Base-by-base conservation (phyloP, 2,888 invertebrate species). In the Xestoiulus laeticollis region DNA sequence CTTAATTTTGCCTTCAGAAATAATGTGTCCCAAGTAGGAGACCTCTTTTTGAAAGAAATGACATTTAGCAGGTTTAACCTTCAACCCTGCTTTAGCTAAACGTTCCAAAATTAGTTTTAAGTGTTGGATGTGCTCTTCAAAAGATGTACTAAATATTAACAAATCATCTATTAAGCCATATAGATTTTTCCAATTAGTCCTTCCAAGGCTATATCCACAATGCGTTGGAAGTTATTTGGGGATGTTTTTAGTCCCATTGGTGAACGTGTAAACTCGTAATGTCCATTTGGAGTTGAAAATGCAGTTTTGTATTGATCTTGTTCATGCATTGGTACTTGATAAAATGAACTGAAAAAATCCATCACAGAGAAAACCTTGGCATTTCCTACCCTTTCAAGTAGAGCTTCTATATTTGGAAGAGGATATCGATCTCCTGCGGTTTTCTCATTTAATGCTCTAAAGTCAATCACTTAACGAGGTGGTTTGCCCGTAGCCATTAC, bases 281-380 rank as follows among this genome's bases (percentile, higher is more conserved):
- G 89, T 0, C 89, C 89, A 68, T 85, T 85, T 19, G 88, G 85
- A 38, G 88, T 87, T 1, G 86, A 44, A 33, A 89, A 89, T 10
- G 89, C 89, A 3, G 87, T 89, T 84, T 89, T 89, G 68, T 48
- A 53, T 32, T 83, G 68, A n/a, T 89, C 87, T 26, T 59, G 26
- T 22, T 86, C 82, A 12, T 78, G 16, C n/a, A 89, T 53, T 48
- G 33, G 85, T 2, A 89, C 44, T 84, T 89, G 89, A 22, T 85
- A 89, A 30, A 88, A 89, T 5, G 88, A 88, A 5, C 86, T 82
- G 10, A 33, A 90, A 33, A 91, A 87, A 86, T 92, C 91, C 0
- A 92, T 88, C 0, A 90, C 90, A 0, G 91, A 91, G 32, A 89
- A 89, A 83, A 89, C 90, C 8, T 85, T 89, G 32, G 90, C 89